phyloP scores from a whole-genome alignment of 2,888 invertebrate genomes.

The Epistrophe eligans region DNA sequence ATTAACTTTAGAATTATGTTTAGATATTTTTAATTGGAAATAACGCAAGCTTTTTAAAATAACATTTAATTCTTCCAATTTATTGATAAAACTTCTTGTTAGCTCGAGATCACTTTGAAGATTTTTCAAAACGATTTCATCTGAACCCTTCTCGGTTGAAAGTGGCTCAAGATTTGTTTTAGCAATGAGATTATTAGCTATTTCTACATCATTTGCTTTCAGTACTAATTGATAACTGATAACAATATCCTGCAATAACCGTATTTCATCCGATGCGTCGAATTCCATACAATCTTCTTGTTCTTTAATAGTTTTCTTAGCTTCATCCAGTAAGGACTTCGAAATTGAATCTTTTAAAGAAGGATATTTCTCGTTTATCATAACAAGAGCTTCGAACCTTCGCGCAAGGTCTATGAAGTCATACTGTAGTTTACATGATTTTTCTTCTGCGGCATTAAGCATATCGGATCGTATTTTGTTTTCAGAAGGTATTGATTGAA shows the following conservation, averaged over 20 bases:
- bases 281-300: neutral
- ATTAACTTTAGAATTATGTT: slow-evolving; percentile 32
- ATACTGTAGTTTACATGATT: slow-evolving; percentile 77
- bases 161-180: neutral
- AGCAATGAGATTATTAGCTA: slow-evolving; percentile 40
- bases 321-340: slow-evolving; percentile 1
- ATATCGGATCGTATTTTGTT: slow-evolving; percentile 72
- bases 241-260: slow-evolving; percentile 77
- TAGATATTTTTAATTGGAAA: slow-evolving; percentile 41
- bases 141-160: neutral
- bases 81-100: slow-evolving; percentile 32
- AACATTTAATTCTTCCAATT: slow-evolving; percentile 38
- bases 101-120: slow-evolving; percentile 20
- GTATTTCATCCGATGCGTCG: slow-evolving; percentile 77
- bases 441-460: slow-evolving; percentile 78
- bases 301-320: slow-evolving; percentile 2
- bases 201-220: slow-evolving; percentile 76
- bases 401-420: slow-evolving; percentile 78
- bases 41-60: slow-evolving; percentile 31
- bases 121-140: neutral
- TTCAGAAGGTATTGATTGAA: slow-evolving; percentile 38
- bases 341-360: slow-evolving; percentile 20
- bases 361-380: slow-evolving; percentile 77
- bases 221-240: slow-evolving; percentile 77
- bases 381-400: slow-evolving; percentile 78